Conservation (phyloP, 2,888 invertebrate species). For the Melinopterus prodromus region DNA sequence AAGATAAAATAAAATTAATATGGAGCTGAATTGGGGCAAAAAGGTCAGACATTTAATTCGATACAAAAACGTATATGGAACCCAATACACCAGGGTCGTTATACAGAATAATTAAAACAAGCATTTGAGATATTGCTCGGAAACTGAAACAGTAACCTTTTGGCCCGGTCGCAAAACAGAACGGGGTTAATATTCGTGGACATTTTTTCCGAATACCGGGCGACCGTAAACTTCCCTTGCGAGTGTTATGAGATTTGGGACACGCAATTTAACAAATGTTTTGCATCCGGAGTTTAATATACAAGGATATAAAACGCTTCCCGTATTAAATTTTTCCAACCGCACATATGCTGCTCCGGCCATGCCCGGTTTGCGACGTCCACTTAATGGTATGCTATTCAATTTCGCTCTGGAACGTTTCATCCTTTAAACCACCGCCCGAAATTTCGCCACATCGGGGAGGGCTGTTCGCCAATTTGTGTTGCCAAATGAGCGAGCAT, state of each 20-base stretch:
- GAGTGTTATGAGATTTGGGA: slow-evolving; percentile 4
- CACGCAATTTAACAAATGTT: slow-evolving; percentile 4
- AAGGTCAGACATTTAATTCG: no score
- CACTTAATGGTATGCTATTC: slow-evolving; percentile 4
- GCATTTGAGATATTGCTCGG: background rate
- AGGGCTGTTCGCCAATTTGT: background rate
- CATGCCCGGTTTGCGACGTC: background rate
- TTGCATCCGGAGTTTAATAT: background rate
- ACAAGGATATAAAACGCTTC: slow-evolving; percentile 4
- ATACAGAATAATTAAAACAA: background rate
- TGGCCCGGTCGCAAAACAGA: background rate
- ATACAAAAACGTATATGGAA: no score
- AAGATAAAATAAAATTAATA: no score
- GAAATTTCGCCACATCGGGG: background rate
- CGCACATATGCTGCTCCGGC: background rate
- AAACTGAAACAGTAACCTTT: background rate
- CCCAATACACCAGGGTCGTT: no score
- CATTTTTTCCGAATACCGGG: background rate
- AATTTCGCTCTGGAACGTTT: background rate
- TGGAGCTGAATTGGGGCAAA: no score
- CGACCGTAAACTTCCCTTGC: background rate
- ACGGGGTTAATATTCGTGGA: background rate
- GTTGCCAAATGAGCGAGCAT: background rate
- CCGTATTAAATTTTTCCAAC: background rate
- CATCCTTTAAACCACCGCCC: background rate